These are phyloP conservation scores for Eutolmus rufibarbis DNA, from an alignment of 2,888 invertebrate genomes.

Conservation along the genomic window DNA sequence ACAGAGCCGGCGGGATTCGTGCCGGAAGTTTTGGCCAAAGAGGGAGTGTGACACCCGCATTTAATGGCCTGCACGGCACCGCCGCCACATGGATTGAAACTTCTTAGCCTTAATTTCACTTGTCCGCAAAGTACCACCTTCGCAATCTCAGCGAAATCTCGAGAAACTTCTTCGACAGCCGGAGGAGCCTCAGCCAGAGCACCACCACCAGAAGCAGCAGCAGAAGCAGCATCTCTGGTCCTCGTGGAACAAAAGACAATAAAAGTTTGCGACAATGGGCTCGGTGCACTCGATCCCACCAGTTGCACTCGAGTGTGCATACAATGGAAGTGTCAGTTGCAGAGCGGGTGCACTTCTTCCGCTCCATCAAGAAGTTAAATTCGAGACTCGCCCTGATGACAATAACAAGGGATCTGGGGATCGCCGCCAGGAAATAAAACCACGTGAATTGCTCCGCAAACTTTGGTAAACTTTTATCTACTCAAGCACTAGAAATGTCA, in stretches of 20 bases:
- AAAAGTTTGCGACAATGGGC: conserved; percentile 13
- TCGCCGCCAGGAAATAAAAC: conserved; percentile 15
- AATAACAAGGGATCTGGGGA: conserved; percentile 25
- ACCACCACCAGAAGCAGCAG: neutral
- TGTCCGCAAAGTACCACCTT: conserved; percentile 26
- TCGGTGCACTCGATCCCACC: conserved; percentile 2
- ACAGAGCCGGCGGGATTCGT: neutral
- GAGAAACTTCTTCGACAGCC: conserved; percentile 25
- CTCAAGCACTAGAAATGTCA: conserved; percentile 25
- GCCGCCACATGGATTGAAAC: conserved; percentile 12
- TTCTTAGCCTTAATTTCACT: conserved; percentile 23
- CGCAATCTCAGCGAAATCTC: conserved; percentile 7
- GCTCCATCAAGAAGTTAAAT: conserved; percentile 34
- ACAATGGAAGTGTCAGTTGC: conserved; percentile 13
- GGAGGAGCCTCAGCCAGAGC: neutral
- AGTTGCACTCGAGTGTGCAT: conserved; percentile 22
- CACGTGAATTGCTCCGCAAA: conserved; percentile 19
- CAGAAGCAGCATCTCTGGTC: neutral
- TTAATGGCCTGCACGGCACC: neutral
- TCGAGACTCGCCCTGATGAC: neutral
- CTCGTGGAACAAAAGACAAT: conserved; percentile 18
- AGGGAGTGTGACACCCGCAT: conserved; percentile 2
- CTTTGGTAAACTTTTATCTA: conserved; percentile 23
- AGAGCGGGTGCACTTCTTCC: conserved; percentile 16
- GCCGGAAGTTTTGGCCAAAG: neutral